Evolutionary conservation across 2,797 vertebrate species (phyloP).

Genomic region (Chelonia mydas): DNA sequence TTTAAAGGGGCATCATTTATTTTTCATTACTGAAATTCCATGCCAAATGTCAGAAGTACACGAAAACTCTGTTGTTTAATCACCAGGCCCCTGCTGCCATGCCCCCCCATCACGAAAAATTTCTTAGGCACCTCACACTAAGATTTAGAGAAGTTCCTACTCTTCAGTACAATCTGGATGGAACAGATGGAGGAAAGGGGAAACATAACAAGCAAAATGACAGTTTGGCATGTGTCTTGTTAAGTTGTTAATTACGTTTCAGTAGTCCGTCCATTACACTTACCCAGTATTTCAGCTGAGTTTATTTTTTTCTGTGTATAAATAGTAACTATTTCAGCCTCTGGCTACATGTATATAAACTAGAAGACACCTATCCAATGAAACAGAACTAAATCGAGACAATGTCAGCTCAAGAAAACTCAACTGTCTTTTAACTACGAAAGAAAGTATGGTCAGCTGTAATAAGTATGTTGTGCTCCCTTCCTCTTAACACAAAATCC

Average conservation of each 20-base stretch:
- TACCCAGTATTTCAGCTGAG: neutral
- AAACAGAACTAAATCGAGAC: neutral
- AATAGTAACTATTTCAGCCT: neutral
- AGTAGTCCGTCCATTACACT: neutral
- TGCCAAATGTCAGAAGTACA: neutral
- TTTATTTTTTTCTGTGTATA: neutral
- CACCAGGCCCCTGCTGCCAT: neutral
- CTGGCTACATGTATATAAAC: neutral
- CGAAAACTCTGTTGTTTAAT: neutral
- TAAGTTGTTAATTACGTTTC: neutral
- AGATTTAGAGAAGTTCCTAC: neutral
- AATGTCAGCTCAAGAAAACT: neutral
- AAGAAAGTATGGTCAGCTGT: neutral
- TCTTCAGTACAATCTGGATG: neutral
- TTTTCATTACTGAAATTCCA: neutral
- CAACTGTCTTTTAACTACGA: neutral
- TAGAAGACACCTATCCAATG: neutral
- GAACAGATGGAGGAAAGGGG: neutral
- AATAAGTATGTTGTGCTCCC: neutral
- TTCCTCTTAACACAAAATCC: neutral
- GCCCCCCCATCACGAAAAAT: neutral
- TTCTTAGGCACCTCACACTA: neutral
- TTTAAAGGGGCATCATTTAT: accelerated
- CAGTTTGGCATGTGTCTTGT: neutral
- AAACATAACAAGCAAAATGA: neutral